Evolutionary conservation across 1,140 invertebrate species (phyloP), one percentile per base, ranked within the genome.

Genomic region (Drosophila tsacasi): DNA sequence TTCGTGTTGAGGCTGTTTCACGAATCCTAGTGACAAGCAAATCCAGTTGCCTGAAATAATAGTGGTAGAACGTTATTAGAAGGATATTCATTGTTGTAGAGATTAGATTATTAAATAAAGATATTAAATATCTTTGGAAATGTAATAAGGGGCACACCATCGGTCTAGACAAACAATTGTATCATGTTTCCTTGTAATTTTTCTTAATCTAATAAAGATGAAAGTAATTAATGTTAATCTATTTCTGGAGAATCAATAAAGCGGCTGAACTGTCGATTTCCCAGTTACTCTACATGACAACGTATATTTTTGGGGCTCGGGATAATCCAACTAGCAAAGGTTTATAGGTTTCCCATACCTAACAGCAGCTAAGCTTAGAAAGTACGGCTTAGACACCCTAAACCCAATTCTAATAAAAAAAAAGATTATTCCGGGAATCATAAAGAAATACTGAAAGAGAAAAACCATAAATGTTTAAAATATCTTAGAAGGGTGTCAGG

Each of bases 1-100:
- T 92, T 92, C 91, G 91, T 92, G 86, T 81, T 92, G 86, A 89
- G 79, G 91, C 83, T 79, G 86, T 92, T 92, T 35, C 57, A 27
- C 27, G 50, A 86, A 73, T 58, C 54, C 57, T n/a, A 49, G 42
- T 23, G 35, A 58, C 42, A 75, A 81, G 47, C 44, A n/a, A 65
- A 46, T 25, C 35, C 6, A 15, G 19, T 13, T 21, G 37, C 46
- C 77, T 80, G 46, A n/a, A 52, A 75, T 23, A 5, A 8, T 9
- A 25, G 3, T 27, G 46, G 17, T 4, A 58, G 0, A 17, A 37
- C 6, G 10, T 15, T 3, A 15, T 39, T 23, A 74, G 15, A 23
- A 10, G 23, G 21, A 3, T 44, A 13, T 44, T 46, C 23, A 23
- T 15, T 15, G 2, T 19, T 19, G n/a, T n/a, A n/a, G n/a, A n/a